phyloP scores from a whole-genome alignment of 2,797 vertebrate species.

The Poeciliopsis turneri region DNA sequence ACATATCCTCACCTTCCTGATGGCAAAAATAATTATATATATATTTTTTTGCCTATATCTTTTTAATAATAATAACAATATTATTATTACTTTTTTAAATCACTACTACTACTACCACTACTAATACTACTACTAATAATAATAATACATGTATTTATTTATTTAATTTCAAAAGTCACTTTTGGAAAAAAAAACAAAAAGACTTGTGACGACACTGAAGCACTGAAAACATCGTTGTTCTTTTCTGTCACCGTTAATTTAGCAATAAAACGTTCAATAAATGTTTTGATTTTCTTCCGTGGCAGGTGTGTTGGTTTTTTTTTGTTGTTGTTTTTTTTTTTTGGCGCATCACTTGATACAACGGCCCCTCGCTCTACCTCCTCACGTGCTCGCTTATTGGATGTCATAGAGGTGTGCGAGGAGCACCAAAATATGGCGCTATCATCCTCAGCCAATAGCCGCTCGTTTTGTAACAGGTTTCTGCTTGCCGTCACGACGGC shows the following conservation, averaged over 20 bases:
- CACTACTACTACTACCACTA: too few species aligned
- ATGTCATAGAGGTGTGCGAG: constrained; percentile 49
- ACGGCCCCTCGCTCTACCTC: neutral
- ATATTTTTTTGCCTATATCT: too few species aligned
- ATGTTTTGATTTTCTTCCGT: neutral
- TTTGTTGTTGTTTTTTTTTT: neutral
- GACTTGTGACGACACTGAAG: neutral
- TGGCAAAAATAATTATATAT: too few species aligned
- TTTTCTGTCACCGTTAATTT: neutral
- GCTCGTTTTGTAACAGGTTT: constrained; percentile 58
- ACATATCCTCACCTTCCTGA: neutral
- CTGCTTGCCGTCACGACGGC: constrained; percentile 70
- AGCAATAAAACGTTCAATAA: neutral
- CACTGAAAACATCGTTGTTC: neutral
- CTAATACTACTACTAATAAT: too few species aligned
- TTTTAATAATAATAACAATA: too few species aligned
- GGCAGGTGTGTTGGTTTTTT: too few species aligned
- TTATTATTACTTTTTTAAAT: too few species aligned
- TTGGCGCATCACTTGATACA: neutral
- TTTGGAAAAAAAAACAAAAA: too few species aligned
- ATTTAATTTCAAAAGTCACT: too few species aligned
- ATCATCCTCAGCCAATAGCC: constrained; percentile 77
- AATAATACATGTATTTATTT: too few species aligned
- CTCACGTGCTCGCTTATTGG: constrained; percentile 40
- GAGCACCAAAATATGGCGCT: constrained; percentile 81